Percentiles rank a stretch among this genome's conserved stretches.
Evolutionary conservation across 1,140 invertebrate species (phyloP).

Genomic region (Brachionus manjavacas): DNA sequence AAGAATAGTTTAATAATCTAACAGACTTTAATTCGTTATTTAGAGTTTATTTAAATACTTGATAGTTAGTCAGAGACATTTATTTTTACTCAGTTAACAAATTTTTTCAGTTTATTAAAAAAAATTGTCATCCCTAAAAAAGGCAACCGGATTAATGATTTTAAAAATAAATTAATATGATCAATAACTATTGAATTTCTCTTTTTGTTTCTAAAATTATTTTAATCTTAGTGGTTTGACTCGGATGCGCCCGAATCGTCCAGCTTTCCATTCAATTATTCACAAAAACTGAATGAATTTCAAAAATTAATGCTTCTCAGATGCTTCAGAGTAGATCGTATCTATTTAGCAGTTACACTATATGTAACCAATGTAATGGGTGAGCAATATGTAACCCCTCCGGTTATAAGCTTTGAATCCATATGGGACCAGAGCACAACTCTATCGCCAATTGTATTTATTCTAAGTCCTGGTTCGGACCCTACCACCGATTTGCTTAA

Average conservation of each 20-base stretch:
- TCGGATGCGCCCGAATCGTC: conserved; percentile 69
- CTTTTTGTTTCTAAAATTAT: background rate
- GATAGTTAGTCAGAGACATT: too few relatives aligned
- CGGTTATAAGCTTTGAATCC: conserved; percentile 71
- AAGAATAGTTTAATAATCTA: too few relatives aligned
- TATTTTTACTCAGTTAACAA: too few relatives aligned
- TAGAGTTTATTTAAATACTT: too few relatives aligned
- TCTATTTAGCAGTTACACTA: conserved; percentile 72
- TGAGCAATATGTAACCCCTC: conserved; percentile 75
- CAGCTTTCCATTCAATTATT: conserved; percentile 66
- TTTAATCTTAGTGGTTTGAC: conserved; percentile 70
- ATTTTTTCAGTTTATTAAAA: too few relatives aligned
- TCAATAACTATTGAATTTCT: too few relatives aligned
- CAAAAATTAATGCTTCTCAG: conserved; percentile 73
- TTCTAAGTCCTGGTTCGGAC: conserved; percentile 79
- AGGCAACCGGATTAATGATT: too few relatives aligned
- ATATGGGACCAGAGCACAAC: conserved; percentile 76
- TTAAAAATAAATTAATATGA: too few relatives aligned
- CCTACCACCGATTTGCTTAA: conserved; percentile 81
- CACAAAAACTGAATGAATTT: conserved; percentile 63
- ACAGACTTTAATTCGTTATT: too few relatives aligned
- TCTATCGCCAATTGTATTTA: conserved; percentile 75
- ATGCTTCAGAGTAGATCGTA: conserved; percentile 77
- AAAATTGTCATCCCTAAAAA: too few relatives aligned
- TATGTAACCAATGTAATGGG: conserved; percentile 76